Base-by-base conservation (phyloP, 92 coral and sea anemone genomes). In the Zoanthus sansibaricus region DNA sequence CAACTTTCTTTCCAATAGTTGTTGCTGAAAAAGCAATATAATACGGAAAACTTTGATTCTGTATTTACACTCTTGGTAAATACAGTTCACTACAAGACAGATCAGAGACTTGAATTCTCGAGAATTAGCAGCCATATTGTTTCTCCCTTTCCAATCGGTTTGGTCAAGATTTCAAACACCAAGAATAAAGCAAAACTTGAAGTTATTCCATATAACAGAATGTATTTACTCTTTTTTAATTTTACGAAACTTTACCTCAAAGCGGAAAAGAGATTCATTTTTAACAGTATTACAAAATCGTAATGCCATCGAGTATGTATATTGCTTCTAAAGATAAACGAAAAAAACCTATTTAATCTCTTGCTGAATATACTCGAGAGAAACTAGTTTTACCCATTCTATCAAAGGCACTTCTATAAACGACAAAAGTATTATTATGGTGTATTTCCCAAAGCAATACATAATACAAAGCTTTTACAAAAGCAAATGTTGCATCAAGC, bases 401-500 rank as follows among this genome's bases (percentile, higher is more conserved):
- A 48, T 21, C n/a, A 4, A 21, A 79, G 64, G 55, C 44, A 79
- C 64, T 48, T 15, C 32, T 46, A 12, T 44, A 42, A 78, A 78
- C 42, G 42, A 37, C 42, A 78, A 78, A 78, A 21, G 75, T 46
- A 45, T 80, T 18, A 1, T 20, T 25, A 15, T 67, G 45, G 46
- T 31, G 5, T 30, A 56, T 79, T 80, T 47, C 21, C 56, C 20
- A 42, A 6, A 20, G 44, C 85, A 64, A 12, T 80, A 72, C 62
- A 42, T 66, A 10, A 6, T 8, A 80, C 75, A 80, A 64, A 80
- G 30, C 18, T 9, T 66, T 80, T 48, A 66, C 37, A 80, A 66
- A 80, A 47, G 73, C 46, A 64, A 80, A 80, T 80, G 62, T 64
- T 80, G 21, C 73, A 80, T 33, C 45, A 45, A 7, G 46, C 70